These are phyloP conservation scores for Prunella fulvescens DNA, from an alignment of 2,113 vertebrate species.

Conservation along the genomic window DNA sequence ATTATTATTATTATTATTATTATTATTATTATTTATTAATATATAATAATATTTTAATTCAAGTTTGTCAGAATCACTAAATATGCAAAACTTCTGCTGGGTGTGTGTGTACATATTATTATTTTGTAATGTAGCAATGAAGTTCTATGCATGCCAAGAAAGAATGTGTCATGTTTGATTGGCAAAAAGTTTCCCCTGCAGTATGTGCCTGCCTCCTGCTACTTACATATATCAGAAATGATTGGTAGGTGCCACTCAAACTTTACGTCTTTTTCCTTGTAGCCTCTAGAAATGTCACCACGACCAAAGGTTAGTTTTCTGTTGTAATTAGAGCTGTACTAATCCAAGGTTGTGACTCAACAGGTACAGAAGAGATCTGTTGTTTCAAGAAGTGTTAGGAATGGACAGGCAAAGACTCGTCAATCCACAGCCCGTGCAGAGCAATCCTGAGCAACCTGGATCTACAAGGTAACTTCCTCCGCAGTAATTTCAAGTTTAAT, in stretches of 20 bases:
- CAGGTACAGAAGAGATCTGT: not conserved
- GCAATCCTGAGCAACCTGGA: not conserved
- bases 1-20: not conserved
- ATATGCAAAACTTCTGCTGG: not conserved
- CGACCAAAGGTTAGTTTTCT: not conserved
- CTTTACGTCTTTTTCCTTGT: not conserved
- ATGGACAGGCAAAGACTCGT: not conserved
- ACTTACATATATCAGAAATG: not conserved
- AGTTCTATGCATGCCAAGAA: slow-evolving; percentile 9
- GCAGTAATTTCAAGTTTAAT: not conserved
- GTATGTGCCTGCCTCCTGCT: not conserved
- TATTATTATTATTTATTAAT: not conserved
- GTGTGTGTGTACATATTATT: not conserved
- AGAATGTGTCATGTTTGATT: not conserved
- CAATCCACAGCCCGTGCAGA: not conserved
- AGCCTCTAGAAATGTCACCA: not conserved
- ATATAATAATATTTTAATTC: not conserved
- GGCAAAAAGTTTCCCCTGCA: not conserved
- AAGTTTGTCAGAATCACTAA: slow-evolving; percentile 14
- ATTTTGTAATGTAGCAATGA: not conserved
- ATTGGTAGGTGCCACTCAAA: not conserved
- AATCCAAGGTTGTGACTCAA: not conserved
- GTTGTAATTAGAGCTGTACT: not conserved
- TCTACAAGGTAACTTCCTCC: not conserved
- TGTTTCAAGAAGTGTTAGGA: not conserved